Evolutionary conservation across 2,797 vertebrate genomes (phyloP), one percentile per base, ranked within the genome.

Genomic region (Bryconaethiops microstoma): DNA sequence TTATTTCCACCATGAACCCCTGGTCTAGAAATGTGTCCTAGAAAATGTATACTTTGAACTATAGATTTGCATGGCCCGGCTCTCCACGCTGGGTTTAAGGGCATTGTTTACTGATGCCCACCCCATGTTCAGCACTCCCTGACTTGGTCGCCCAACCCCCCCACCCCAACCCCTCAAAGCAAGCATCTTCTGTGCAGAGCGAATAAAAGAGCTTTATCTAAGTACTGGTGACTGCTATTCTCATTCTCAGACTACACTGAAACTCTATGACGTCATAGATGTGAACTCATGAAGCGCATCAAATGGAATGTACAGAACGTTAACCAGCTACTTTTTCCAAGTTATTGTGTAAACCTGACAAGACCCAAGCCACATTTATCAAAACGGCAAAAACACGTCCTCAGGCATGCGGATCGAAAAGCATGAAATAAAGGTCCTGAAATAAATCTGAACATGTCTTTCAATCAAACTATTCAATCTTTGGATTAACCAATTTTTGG

Each of bases 201-300:
- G 14, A 75, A 80, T 59, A 76, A 70, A 45, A 62, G 65, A 19
- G 73, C 79, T 81, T 81, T 70, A 81, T 76, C 19, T 19, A 40
- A 52, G 72, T 59, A 69, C 21, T 75, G 59, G 45, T 16, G 29
- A 39, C 50, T 67, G 50, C 50, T 45, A 45, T 45, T 57, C 50
- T 65, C 69, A 42, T 42, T 57, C 50, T 57, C 70, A 64, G 40
- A 5, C 48, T 59, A 17, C 71, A 68, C 39, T 59, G 16, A 21
- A 0, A 50, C 39, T 4, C 68, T 35, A 17, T 69, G 62, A 80
- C 23, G 54, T 50, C 78, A 75, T 62, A 50, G 19, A 23, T 21
- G 54, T 21, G 14, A 39, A n/a, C 54, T 29, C 48, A 52, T 54
- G 23, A 19, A 54, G 19, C 7, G 2, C 9, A 16, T 67, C 64